phyloP scores from a whole-genome alignment of 2,113 vertebrate genomes.

The Hippopotamus amphibius region DNA sequence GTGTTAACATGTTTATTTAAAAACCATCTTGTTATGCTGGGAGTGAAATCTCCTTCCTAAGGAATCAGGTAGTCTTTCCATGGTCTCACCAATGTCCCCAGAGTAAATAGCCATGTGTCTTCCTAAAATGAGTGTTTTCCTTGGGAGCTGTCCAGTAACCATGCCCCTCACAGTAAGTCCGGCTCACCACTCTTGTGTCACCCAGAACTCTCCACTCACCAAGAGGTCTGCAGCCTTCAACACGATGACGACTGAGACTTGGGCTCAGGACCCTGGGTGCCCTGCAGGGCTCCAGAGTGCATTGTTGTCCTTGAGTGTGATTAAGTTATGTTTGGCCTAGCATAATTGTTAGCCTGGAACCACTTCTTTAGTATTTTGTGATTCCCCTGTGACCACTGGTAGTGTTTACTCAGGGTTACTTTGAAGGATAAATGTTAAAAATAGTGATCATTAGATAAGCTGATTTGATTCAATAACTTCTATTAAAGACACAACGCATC shows the following conservation, averaged over 20 bases:
- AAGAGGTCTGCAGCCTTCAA: background rate
- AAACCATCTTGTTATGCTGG: background rate
- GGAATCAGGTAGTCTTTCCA: background rate
- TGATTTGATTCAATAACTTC: constrained; percentile 19
- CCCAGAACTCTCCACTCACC: background rate
- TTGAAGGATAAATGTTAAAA: constrained; percentile 9
- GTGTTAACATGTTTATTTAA: background rate
- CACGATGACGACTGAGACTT: background rate
- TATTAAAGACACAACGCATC: constrained; percentile 1
- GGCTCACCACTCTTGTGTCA: background rate
- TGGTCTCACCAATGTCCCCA: background rate
- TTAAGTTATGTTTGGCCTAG: background rate
- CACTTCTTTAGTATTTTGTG: background rate
- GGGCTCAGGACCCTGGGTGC: background rate
- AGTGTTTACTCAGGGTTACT: constrained; percentile 11
- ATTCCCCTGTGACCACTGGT: background rate
- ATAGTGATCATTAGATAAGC: background rate
- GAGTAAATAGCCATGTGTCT: background rate
- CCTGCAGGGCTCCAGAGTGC: background rate
- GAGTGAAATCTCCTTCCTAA: background rate
- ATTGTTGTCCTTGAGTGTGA: background rate
- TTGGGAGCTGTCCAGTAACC: background rate
- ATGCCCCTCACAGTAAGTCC: background rate
- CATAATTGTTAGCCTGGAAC: background rate
- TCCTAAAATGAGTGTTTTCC: background rate